phyloP scores from a whole-genome alignment of 1,140 invertebrate genomes.

The Eciton burchellii region DNA sequence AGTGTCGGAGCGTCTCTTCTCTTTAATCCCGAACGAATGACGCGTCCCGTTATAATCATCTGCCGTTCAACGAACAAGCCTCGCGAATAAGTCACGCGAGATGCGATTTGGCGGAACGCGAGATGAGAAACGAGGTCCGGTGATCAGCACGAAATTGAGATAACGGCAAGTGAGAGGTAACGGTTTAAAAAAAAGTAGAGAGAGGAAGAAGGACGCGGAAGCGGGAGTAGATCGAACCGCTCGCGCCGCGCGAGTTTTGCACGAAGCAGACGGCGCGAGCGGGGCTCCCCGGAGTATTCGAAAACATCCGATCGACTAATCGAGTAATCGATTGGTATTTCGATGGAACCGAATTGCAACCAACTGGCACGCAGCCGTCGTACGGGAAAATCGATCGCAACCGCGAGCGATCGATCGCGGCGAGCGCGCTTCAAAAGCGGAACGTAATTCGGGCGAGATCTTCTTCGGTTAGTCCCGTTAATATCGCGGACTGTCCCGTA shows the following conservation, averaged over 20 bases:
- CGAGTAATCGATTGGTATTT: constrained; percentile 32
- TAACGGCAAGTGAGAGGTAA: too few relatives aligned
- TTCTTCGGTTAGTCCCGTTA: constrained; percentile 68
- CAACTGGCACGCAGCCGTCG: neutral
- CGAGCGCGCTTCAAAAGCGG: neutral
- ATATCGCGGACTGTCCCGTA: constrained; percentile 52
- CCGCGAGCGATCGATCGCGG: constrained; percentile 16
- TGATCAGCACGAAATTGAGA: too few relatives aligned
- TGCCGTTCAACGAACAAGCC: too few relatives aligned
- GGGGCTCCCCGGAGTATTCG: constrained; percentile 26
- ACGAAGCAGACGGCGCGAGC: constrained; percentile 9
- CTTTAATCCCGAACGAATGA: neutral
- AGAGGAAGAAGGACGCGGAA: neutral
- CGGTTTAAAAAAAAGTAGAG: neutral
- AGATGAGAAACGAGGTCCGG: too few relatives aligned
- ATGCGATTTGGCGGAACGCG: neutral
- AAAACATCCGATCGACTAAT: constrained; percentile 36
- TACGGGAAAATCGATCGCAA: constrained; percentile 27
- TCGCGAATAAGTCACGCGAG: too few relatives aligned
- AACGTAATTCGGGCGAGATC: constrained; percentile 41
- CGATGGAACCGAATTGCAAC: constrained; percentile 25
- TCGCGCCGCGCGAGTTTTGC: constrained; percentile 16
- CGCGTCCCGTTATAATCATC: too few relatives aligned
- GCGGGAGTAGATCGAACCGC: neutral
- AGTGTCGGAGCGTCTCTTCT: neutral